Percentiles rank a stretch among this genome's conserved stretches.
phyloP scores from a whole-genome alignment of 2,797 vertebrate species.

The Mormyrus proboscirostris region DNA sequence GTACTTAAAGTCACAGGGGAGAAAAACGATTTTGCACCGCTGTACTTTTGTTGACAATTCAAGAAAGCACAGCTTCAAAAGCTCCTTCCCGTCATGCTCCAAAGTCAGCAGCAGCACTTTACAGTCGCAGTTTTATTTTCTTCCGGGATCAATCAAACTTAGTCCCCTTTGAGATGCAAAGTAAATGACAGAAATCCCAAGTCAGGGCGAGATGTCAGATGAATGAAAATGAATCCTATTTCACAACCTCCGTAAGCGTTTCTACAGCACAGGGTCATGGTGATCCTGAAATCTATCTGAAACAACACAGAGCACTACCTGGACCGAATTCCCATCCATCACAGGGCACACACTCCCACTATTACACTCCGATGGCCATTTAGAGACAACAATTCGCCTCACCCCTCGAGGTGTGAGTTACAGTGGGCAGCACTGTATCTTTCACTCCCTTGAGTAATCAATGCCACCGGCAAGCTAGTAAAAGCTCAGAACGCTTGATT shows the following conservation, averaged over 20 bases:
- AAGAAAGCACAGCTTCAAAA: background rate
- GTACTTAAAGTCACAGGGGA: conserved; percentile 1
- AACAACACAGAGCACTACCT: background rate
- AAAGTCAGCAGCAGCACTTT: background rate
- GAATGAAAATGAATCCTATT: background rate
- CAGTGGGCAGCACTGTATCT: background rate
- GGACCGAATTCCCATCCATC: background rate
- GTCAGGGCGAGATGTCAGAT: background rate
- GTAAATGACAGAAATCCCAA: background rate
- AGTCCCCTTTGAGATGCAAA: background rate
- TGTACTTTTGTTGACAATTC: conserved; percentile 10
- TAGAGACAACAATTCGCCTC: background rate
- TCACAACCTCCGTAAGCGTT: background rate
- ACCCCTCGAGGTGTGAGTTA: background rate
- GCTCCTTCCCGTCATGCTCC: background rate
- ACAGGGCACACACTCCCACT: background rate
- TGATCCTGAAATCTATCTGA: background rate
- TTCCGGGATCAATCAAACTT: background rate
- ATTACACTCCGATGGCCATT: background rate
- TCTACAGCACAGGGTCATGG: background rate
- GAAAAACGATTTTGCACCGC: background rate
- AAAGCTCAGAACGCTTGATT: background rate
- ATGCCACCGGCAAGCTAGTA: background rate
- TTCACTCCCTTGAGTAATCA: background rate
- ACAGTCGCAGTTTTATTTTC: background rate